Conservation (phyloP, 1,140 invertebrate genomes). For the Archegozetes longisetosus region DNA sequence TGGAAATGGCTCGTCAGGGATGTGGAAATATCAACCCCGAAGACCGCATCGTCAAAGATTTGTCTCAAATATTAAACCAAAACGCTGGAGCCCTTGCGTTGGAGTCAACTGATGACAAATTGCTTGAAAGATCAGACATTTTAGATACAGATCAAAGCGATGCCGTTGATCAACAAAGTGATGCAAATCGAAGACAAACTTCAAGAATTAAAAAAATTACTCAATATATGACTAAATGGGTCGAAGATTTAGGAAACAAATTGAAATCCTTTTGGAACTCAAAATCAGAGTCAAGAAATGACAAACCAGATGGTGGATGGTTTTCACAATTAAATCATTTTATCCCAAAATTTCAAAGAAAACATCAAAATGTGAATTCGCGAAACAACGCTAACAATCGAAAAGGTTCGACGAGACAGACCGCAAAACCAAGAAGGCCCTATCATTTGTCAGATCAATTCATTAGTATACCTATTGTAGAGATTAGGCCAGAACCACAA, state of each 20-base stretch:
- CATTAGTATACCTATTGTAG: background rate
- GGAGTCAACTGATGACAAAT: background rate
- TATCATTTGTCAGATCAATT: background rate
- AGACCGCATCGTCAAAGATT: constrained; percentile 11
- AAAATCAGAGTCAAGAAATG: background rate
- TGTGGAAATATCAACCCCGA: constrained; percentile 32
- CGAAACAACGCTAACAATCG: background rate
- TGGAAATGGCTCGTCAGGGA: constrained; percentile 60
- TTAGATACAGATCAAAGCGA: constrained; percentile 2
- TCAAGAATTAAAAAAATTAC: background rate
- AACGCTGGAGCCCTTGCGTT: background rate
- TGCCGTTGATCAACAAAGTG: background rate
- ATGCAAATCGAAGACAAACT: background rate
- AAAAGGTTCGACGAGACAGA: too few species aligned
- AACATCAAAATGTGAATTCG: background rate
- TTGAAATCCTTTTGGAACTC: background rate
- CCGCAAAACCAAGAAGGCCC: background rate
- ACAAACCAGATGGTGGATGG: background rate
- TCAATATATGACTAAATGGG: background rate
- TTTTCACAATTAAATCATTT: background rate
- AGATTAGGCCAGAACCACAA: background rate
- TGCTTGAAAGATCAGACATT: background rate
- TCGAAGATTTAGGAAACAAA: background rate
- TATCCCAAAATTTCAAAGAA: constrained; percentile 4
- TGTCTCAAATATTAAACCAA: constrained; percentile 1